Evolutionary conservation across 2,113 vertebrate species (phyloP), one percentile per base, ranked within the genome.

Genomic region (Rana temporaria): DNA sequence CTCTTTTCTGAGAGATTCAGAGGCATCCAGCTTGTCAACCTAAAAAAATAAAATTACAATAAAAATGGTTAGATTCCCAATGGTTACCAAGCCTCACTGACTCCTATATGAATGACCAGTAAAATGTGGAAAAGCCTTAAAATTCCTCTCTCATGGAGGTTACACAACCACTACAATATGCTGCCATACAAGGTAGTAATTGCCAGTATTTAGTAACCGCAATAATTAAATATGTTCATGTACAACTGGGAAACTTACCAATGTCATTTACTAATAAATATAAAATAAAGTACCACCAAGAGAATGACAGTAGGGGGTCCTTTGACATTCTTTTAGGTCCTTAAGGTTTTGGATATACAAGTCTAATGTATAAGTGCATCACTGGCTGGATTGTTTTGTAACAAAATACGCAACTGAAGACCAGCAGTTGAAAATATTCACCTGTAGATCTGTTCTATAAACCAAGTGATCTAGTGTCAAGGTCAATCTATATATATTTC

Each of bases 1-100:
- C 86, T 99, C 97, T 96, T 99, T 99, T 92, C 98, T 96, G 91
- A 99, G 85, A 3, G 98, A 97, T 88, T 99, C 98, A 0, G 97
- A 99, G 73, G 96, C 96, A 89, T 99, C 98, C 91, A 99, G 93
- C 91, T 99, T 99, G 90, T 99, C 97, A 89, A 99, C 97, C 98
- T 99, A 90, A 59, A 91, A 91, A 93, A 92, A 92, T 92, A 88
- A 86, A 87, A 92, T 38, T 19, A 42, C 38, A 68, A 14, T 11
- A n/a, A 38, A n/a, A 9, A 30, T 30, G 18, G 4, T 30, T 19
- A 42, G 32, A n/a, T 68, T n/a, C 6, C 18, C 20, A 8, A 30
- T 19, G 1, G 20, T 22, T 12, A 12, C 42, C 12, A 48, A 9
- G 9, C 9, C 9, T 48, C 9, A 8, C 0, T 48, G 42, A 1